A percentile compares a stretch with the other conserved stretches of the same genome.
phyloP scores from a whole-genome alignment of 2,888 invertebrate species.

The Notodonta dromedarius region DNA sequence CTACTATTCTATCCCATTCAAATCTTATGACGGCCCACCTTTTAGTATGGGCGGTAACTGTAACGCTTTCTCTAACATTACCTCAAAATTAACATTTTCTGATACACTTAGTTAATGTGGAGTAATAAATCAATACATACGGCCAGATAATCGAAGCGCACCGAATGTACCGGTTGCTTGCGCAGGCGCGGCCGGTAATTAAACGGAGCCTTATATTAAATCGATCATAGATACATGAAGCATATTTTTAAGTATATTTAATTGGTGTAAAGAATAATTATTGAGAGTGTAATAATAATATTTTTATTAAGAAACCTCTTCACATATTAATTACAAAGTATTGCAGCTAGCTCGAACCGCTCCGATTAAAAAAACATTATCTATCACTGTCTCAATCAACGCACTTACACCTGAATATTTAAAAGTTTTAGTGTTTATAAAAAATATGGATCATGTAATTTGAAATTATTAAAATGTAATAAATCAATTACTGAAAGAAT shows the following conservation, averaged over 20 bases:
- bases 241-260: slow-evolving; percentile 34
- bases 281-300: too few relatives aligned
- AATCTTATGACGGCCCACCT: background rate
- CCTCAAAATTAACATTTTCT: slow-evolving; percentile 6
- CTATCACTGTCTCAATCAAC: too few relatives aligned
- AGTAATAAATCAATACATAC: slow-evolving; percentile 45
- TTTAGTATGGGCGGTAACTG: background rate
- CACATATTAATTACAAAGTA: too few relatives aligned
- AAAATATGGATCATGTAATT: too few relatives aligned
- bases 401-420: too few relatives aligned
- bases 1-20: background rate
- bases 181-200: slow-evolving; percentile 48
- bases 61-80: slow-evolving; percentile 4
- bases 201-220: slow-evolving; percentile 43
- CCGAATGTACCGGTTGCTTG: slow-evolving; percentile 42
- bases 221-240: slow-evolving; percentile 37
- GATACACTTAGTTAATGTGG: slow-evolving; percentile 31
- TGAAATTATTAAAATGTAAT: too few relatives aligned
- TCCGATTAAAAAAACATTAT: too few relatives aligned
- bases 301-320: too few relatives aligned
- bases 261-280: slow-evolving; percentile 14
- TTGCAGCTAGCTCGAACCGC: too few relatives aligned
- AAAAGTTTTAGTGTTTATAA: too few relatives aligned
- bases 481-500: too few relatives aligned
- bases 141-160: slow-evolving; percentile 43